Conservation (phyloP, 2,888 invertebrate species). For the Coremacera marginata region DNA sequence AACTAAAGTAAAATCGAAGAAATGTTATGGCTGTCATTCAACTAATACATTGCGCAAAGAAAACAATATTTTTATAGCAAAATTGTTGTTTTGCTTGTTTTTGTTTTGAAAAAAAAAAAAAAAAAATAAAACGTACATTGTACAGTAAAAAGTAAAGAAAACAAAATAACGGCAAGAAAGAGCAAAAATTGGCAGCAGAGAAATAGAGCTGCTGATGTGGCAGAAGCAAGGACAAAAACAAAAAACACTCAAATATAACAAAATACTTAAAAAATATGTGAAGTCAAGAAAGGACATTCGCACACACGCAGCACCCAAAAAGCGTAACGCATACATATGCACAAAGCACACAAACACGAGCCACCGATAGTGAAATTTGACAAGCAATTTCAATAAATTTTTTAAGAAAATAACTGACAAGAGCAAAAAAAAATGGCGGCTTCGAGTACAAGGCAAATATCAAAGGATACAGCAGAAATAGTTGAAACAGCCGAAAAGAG, state of each 20-base stretch:
- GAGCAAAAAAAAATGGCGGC: background rate
- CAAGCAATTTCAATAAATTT: conserved; percentile 44
- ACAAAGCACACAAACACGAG: background rate
- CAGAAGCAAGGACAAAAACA: background rate
- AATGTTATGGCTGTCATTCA: conserved; percentile 17
- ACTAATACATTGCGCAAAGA: background rate
- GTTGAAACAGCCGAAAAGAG: background rate
- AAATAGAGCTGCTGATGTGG: background rate
- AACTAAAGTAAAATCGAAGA: conserved; percentile 8
- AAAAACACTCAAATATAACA: no score
- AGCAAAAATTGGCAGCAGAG: background rate
- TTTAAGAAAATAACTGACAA: conserved; percentile 51
- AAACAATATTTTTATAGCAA: background rate
- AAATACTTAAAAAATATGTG: background rate
- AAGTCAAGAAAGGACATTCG: background rate
- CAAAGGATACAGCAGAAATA: background rate
- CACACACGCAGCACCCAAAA: background rate
- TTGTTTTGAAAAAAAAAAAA: background rate
- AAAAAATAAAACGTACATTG: no score
- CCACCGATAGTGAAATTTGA: background rate
- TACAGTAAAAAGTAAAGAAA: background rate
- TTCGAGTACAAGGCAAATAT: background rate
- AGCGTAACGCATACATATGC: background rate
- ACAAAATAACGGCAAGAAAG: background rate
- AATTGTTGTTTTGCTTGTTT: background rate